These are phyloP conservation scores for Gymnarchus niloticus DNA, from an alignment of 2,113 vertebrate genomes.

Conservation along the genomic window DNA sequence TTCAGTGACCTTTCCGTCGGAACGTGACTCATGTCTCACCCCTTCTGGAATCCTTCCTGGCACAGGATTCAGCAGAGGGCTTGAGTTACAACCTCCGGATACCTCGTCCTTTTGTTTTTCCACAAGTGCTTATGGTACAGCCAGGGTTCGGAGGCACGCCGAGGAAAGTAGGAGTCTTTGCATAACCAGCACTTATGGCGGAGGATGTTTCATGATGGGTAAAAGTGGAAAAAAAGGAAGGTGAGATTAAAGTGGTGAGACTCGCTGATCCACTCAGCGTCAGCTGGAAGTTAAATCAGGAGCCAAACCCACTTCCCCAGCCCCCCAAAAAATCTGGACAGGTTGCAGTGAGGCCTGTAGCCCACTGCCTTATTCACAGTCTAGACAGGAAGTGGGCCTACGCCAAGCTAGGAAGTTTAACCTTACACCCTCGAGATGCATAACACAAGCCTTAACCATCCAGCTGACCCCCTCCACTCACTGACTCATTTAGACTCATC, in stretches of 20 bases:
- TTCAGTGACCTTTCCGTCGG: neutral
- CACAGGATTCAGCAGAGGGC: neutral
- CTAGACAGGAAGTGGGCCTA: conserved; percentile 63
- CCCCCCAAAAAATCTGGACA: conserved; percentile 35
- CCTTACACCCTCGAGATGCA: conserved; percentile 42
- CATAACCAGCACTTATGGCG: neutral
- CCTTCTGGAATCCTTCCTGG: neutral
- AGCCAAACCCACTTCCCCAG: neutral
- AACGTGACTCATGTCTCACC: neutral
- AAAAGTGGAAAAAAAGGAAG: neutral
- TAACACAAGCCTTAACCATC: conserved; percentile 24
- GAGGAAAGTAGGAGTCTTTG: neutral
- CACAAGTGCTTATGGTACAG: neutral
- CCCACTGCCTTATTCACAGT: conserved; percentile 57
- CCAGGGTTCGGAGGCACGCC: neutral
- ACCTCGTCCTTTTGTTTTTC: neutral
- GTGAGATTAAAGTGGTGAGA: neutral
- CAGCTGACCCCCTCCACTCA: conserved; percentile 36
- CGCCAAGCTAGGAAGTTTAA: conserved; percentile 61
- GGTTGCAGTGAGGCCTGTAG: conserved; percentile 31
- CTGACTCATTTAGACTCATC: conserved; percentile 9
- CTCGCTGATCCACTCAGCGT: neutral
- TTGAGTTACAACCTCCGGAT: conserved; percentile 3
- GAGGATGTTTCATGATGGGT: neutral
- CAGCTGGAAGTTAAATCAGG: neutral